Percentiles rank a stretch among this genome's conserved stretches.
Conservation (phyloP, 2,797 vertebrate species). For the Tachyglossus aculeatus region DNA sequence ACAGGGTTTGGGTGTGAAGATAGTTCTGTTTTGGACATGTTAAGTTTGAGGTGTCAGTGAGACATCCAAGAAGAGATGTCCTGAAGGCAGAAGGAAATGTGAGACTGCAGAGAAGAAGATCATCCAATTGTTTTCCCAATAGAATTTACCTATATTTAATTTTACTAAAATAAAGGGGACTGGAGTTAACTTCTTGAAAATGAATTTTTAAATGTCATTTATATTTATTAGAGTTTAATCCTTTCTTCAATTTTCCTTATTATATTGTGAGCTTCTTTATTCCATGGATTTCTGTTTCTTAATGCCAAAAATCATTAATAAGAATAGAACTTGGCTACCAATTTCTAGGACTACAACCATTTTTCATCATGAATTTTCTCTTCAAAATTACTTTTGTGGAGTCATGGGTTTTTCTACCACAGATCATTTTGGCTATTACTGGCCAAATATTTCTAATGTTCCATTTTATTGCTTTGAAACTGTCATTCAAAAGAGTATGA, state of each 20-base stretch:
- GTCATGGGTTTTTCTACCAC: not conserved
- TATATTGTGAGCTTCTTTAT: conserved; percentile 32
- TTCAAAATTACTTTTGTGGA: not conserved
- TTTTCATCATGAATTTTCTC: not conserved
- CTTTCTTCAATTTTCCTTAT: conserved; percentile 36
- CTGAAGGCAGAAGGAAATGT: too few relatives aligned
- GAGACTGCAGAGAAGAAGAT: too few relatives aligned
- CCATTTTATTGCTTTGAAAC: too few relatives aligned
- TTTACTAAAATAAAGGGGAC: conserved; percentile 20
- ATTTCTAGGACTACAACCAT: not conserved
- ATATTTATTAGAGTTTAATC: conserved; percentile 37
- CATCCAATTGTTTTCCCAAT: too few relatives aligned
- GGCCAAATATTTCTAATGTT: not conserved
- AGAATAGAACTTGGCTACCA: not conserved
- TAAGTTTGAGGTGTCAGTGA: too few relatives aligned
- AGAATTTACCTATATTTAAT: conserved; percentile 22
- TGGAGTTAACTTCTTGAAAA: conserved; percentile 17
- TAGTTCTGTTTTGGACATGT: too few relatives aligned
- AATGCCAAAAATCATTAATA: conserved; percentile 18
- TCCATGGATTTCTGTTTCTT: conserved; percentile 18
- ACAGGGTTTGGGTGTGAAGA: too few relatives aligned
- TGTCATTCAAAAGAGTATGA: not conserved
- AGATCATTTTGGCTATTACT: not conserved
- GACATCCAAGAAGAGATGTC: too few relatives aligned
- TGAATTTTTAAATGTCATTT: conserved; percentile 20